Evolutionary conservation across 2,888 invertebrate genomes (phyloP).

Genomic region (Venustoraphidia nigricollis): DNA sequence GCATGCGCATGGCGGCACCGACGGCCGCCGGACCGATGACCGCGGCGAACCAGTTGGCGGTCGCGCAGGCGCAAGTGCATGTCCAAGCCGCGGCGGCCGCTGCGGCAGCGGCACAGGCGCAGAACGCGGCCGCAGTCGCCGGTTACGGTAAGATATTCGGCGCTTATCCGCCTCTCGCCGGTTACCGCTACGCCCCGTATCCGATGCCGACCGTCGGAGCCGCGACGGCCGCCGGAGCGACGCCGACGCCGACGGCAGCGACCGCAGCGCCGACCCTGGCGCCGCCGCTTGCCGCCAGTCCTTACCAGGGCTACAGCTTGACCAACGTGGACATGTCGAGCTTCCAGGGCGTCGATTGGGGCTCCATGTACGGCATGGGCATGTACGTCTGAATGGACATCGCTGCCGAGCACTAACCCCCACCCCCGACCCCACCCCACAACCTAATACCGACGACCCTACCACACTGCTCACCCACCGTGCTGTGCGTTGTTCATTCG

Average conservation of each 20-base stretch:
- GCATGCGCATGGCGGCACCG: constrained; percentile 47
- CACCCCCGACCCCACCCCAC: too few relatives aligned
- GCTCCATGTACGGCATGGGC: constrained; percentile 82
- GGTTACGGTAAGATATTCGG: constrained; percentile 51
- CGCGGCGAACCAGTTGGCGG: constrained; percentile 41
- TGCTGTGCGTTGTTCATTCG: too few relatives aligned
- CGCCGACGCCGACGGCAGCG: constrained; percentile 32
- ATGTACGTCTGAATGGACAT: constrained; percentile 61
- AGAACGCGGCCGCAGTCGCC: constrained; percentile 42
- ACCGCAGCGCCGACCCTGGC: constrained; percentile 38
- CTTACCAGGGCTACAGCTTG: constrained; percentile 63
- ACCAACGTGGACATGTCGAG: constrained; percentile 85
- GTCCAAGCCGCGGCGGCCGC: constrained; percentile 30
- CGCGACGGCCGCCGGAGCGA: constrained; percentile 31
- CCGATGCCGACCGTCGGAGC: constrained; percentile 30
- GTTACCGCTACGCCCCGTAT: constrained; percentile 47
- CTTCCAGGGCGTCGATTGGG: constrained; percentile 85
- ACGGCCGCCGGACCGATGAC: constrained; percentile 31
- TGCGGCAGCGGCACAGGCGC: constrained; percentile 38
- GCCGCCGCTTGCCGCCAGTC: constrained; percentile 46
- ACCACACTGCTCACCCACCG: not conserved
- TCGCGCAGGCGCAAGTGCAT: constrained; percentile 31
- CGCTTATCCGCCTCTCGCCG: constrained; percentile 39
- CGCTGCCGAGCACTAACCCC: constrained; percentile 15
- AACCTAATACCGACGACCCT: not conserved